Base-by-base conservation (phyloP, 2,888 invertebrate species). In the Ophonus ardosiacus region DNA sequence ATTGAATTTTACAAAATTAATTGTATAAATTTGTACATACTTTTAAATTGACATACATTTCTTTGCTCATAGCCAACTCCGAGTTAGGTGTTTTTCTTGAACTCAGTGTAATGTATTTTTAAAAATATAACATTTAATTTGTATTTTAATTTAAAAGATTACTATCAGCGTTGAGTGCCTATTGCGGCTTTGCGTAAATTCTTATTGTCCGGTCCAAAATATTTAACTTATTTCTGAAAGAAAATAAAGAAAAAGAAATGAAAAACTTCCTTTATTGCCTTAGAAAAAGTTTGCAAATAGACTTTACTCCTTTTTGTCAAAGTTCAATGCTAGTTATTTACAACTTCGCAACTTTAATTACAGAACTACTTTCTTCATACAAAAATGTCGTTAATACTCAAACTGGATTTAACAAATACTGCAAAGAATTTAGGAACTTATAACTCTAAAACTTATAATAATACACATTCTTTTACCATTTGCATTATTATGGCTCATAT, bases 331-430 rank as follows among this genome's bases (percentile, higher is more conserved):
- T 63, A 63, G 7, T 63, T 63, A 21, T 63, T 63, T 63, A 2
- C 2, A 63, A 63, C 63, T 63, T 63, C 59, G 21, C 6, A 63
- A 63, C 63, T 63, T 24, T 63, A 63, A 63, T 63, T 63, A 63
- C 18, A 63, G 43, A 51, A 51, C 0, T 51, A 51, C 43, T 51
- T 13, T 51, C 43, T 51, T 51, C 7, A 13, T 13, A 51, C 43
- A 51, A 51, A 51, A 51, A 31, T 31, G 6, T 31, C 31, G 6
- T 31, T 31, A 31, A 31, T 31, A 21, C 21, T 31, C 31, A 4
- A 31, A 31, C 6, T 31, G 4, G 31, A 31, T 31, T 31, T 31
- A 31, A 6, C 31, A 31, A 31, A 31, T 6, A 31, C 0, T 31
- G 3, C 31, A 31, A 31, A 31, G 31, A 31, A 31, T 31, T 31